Evolutionary conservation across 2,888 invertebrate species (phyloP).

Genomic region (Patella ulyssiponensis): DNA sequence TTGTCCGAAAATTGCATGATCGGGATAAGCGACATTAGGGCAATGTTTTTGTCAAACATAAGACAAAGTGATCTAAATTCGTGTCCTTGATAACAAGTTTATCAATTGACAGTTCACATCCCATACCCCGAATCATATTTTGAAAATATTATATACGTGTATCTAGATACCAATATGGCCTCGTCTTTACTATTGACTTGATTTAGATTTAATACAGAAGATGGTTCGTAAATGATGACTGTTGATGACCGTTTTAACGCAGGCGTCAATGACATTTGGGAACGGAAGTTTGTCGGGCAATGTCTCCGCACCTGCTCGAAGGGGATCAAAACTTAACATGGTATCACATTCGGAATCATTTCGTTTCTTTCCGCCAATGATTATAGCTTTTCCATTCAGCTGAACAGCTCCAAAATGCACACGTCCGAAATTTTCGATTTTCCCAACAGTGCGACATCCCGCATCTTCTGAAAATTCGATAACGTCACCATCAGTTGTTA

Average conservation of each 20-base stretch:
- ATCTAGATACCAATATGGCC: too few species aligned
- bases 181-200: not conserved
- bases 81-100: too few species aligned
- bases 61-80: too few species aligned
- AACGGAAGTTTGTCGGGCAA: slow-evolving; percentile 36
- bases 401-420: slow-evolving; percentile 58
- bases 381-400: slow-evolving; percentile 47
- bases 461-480: slow-evolving; percentile 48
- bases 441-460: slow-evolving; percentile 40
- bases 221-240: slow-evolving; percentile 35
- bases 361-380: slow-evolving; percentile 57
- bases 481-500: slow-evolving; percentile 57
- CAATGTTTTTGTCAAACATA: too few species aligned
- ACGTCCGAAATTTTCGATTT: slow-evolving; percentile 36
- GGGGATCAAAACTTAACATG: slow-evolving; percentile 36
- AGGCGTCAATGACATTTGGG: slow-evolving; percentile 39
- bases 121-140: too few species aligned
- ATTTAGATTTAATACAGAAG: slow-evolving; percentile 17
- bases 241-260: slow-evolving; percentile 41
- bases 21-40: too few species aligned
- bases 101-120: too few species aligned
- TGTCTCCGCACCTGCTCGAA: slow-evolving; percentile 34
- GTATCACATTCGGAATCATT: slow-evolving; percentile 47
- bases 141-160: too few species aligned
- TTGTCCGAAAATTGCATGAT: too few species aligned